phyloP scores from a whole-genome alignment of 2,113 vertebrate species.

The Capreolus pygargus region DNA sequence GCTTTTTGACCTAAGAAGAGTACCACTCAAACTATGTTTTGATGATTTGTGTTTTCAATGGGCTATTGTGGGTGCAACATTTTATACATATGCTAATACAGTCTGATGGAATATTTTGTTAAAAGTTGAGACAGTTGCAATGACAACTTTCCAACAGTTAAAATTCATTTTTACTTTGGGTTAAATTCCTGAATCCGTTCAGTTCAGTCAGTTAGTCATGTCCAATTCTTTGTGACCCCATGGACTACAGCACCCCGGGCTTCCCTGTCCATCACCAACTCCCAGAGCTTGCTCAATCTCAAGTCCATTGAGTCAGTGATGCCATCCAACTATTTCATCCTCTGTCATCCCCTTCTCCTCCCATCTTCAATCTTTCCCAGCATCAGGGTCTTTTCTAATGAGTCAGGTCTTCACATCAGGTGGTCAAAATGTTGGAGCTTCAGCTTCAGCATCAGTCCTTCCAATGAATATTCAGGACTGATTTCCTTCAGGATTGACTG shows the following conservation, averaged over 20 bases:
- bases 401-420: neutral
- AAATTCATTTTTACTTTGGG: neutral
- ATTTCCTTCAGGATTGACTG: neutral
- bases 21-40: neutral
- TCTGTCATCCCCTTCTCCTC: neutral
- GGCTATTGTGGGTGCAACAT: neutral
- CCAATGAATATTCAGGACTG: neutral
- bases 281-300: neutral
- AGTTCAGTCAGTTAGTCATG: fast-evolving
- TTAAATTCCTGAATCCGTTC: neutral
- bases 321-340: neutral
- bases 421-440: neutral
- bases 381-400: neutral
- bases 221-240: neutral
- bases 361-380: neutral
- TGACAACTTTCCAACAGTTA: neutral
- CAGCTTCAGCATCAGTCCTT: neutral
- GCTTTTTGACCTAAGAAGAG: neutral
- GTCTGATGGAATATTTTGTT: neutral
- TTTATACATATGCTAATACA: neutral
- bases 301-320: neutral
- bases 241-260: neutral
- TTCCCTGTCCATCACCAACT: neutral
- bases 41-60: neutral
- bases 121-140: neutral